These are phyloP conservation scores for Pollenia griseotomentosa DNA, from an alignment of 2,888 invertebrate genomes.

Conservation along the genomic window DNA sequence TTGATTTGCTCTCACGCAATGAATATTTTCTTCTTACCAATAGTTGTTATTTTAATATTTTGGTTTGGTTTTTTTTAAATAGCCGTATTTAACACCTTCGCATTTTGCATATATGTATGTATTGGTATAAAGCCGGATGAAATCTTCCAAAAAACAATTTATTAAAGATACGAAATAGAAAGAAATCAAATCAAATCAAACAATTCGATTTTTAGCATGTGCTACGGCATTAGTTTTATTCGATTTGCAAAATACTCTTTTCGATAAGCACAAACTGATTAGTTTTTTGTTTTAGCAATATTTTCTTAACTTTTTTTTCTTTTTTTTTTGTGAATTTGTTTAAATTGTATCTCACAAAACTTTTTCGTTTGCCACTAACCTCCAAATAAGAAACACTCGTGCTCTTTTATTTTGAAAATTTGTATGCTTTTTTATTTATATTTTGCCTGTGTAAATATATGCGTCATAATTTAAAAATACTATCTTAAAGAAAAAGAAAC, in stretches of 20 bases:
- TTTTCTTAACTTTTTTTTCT: background rate
- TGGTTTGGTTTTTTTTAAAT: constrained; percentile 14
- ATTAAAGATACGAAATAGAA: background rate
- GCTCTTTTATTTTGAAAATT: constrained; percentile 54
- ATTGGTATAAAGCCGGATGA: constrained; percentile 16
- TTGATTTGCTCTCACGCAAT: constrained; percentile 65
- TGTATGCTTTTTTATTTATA: constrained; percentile 21
- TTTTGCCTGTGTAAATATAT: constrained; percentile 71
- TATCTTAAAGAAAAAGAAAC: constrained; percentile 41
- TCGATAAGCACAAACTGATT: background rate
- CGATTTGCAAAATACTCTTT: constrained; percentile 14
- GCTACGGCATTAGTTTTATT: constrained; percentile 27
- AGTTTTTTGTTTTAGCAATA: background rate
- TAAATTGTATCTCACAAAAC: constrained; percentile 18
- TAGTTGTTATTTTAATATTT: background rate
- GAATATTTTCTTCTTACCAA: constrained; percentile 1
- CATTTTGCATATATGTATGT: constrained; percentile 29
- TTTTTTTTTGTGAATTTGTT: constrained; percentile 1
- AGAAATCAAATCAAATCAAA: constrained; percentile 15
- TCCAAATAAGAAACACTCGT: constrained; percentile 35
- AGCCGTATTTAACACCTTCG: constrained; percentile 65
- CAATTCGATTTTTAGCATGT: constrained; percentile 55
- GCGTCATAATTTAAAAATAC: constrained; percentile 83
- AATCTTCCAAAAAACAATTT: constrained; percentile 26
- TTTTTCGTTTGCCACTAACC: constrained; percentile 40